A percentile compares a stretch with the other conserved stretches of the same genome.
Evolutionary conservation across 1,140 invertebrate genomes (phyloP).

Genomic region (Hestina assimilis): DNA sequence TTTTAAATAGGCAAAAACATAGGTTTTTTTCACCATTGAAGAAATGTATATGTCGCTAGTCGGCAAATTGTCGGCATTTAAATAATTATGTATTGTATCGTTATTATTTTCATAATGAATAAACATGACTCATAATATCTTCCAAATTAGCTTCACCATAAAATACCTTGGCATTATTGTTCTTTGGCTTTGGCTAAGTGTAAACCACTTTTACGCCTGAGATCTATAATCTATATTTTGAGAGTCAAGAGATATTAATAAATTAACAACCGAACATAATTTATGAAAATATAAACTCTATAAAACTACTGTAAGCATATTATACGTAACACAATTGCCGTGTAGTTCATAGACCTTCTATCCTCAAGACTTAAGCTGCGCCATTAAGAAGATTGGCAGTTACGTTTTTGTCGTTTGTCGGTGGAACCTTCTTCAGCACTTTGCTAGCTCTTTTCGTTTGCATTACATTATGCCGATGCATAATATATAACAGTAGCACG

Average conservation of each 20-base stretch:
- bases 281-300: too few species aligned
- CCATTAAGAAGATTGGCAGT: conserved; percentile 47
- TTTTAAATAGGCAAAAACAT: too few species aligned
- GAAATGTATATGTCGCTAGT: too few species aligned
- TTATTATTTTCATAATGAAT: too few species aligned
- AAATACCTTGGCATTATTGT: background rate
- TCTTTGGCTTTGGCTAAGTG: background rate
- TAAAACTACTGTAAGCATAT: too few species aligned
- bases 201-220: background rate
- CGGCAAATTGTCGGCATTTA: too few species aligned
- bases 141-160: background rate
- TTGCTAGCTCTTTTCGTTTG: conserved; percentile 60
- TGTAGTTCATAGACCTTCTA: background rate
- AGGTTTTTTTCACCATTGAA: too few species aligned
- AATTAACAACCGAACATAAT: too few species aligned
- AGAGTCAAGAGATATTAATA: background rate
- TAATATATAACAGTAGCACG: conserved; percentile 64
- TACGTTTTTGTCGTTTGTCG: conserved; percentile 39
- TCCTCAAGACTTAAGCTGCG: background rate
- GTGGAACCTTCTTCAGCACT: conserved; percentile 42
- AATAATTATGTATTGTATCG: too few species aligned
- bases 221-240: background rate
- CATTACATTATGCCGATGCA: conserved; percentile 73
- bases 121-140: background rate
- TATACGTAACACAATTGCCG: background rate